Conservation (phyloP, 1,140 invertebrate genomes). For the Drosophila tsacasi region DNA sequence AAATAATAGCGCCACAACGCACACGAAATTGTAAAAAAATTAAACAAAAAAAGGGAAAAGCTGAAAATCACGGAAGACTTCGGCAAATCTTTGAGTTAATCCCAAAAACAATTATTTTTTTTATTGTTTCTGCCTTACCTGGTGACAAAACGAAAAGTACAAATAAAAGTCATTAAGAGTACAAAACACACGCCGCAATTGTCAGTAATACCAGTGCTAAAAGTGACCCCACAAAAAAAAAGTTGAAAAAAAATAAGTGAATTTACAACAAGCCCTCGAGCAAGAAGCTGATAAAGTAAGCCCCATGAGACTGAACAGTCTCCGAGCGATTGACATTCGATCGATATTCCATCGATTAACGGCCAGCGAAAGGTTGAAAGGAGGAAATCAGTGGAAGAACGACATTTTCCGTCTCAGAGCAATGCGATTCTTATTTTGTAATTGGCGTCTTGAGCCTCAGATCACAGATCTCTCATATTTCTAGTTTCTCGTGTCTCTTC, state of each 20-base stretch:
- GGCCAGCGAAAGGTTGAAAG: slow-evolving; percentile 36
- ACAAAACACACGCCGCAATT: slow-evolving; percentile 23
- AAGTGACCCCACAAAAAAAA: slow-evolving; percentile 26
- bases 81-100: not conserved
- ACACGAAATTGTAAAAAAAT: not conserved
- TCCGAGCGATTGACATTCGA: slow-evolving; percentile 1
- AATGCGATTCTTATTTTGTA: slow-evolving; percentile 8
- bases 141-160: slow-evolving; percentile 48
- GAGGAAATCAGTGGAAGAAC: slow-evolving; percentile 72
- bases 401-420: not conserved
- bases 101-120: slow-evolving; percentile 50
- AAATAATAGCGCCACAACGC: not conserved
- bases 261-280: slow-evolving; percentile 15
- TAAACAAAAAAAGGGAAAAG: not conserved
- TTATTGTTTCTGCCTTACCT: slow-evolving; percentile 62
- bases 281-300: slow-evolving; percentile 34
- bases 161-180: slow-evolving; percentile 31
- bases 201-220: slow-evolving; percentile 24
- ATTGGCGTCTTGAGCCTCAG: slow-evolving; percentile 4
- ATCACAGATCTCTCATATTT: slow-evolving; percentile 24
- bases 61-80: not conserved
- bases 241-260: slow-evolving; percentile 12
- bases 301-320: slow-evolving; percentile 1
- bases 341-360: not conserved
- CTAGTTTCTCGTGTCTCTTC: slow-evolving; percentile 36